Base-by-base conservation (phyloP, 2,888 invertebrate species). In the Acleris holmiana region DNA sequence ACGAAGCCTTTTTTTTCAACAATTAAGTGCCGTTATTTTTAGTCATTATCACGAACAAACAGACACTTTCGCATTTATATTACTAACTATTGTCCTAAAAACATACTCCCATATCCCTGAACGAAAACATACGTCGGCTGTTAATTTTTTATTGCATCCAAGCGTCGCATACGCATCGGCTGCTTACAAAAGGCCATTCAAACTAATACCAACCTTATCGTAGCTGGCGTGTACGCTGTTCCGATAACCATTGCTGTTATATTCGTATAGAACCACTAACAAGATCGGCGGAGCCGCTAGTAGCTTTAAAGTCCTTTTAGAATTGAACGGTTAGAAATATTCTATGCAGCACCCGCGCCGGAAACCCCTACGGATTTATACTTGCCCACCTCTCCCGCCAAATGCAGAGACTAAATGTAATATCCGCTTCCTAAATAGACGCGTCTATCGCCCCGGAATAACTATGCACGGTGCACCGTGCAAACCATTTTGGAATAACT, bases 361-460 rank as follows among this genome's bases (percentile, higher is more conserved):
- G 89, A 90, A 88, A 85, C 86, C 76, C 85, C 81, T 84, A 88
- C 88, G 85, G 84, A 85, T 85, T 88, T 88, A 89, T 89, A 86
- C 86, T 82, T 85, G 85, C 87, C 86, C 86, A 89, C 89, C 90
- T 88, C 85, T 85, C 85, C 90, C 87, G 89, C 89, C 89, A 89
- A 91, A 91, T 89, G 91, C 86, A 90, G 88, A 86, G 85, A 86
- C 91, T 89, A 89, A 89, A 91, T 89, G 90, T 90, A 89, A 91
- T 91, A 90, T 92, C 92, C 92, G 91, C 88, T 92, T 92, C 92
- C 92, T 91, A 92, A 92, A 91, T 91, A 91, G 91, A 90, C 89
- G 88, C 89, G 91, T 87, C 88, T 88, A 91, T 88, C 88, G 83
- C 82, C 89, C 85, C 83, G 80, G 91, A 91, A 92, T 92, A 91